A percentile compares a stretch with the other conserved stretches of the same genome.
Evolutionary conservation across 2,797 vertebrate genomes (phyloP).

Genomic region (Pseudochirops corinnae): DNA sequence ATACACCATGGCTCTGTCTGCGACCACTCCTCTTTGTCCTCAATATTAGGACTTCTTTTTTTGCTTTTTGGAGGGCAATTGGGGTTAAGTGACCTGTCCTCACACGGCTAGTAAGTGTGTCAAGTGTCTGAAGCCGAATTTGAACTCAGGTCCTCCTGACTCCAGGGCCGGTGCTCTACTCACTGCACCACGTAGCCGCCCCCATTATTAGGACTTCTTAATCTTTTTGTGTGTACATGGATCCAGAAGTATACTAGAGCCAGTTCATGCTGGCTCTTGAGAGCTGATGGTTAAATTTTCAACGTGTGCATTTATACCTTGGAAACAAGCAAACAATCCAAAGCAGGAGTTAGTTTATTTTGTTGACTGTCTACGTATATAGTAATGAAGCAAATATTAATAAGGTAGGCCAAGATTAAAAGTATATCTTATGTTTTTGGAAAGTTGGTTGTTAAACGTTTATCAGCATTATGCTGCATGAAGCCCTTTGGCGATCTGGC

Average conservation of each 20-base stretch:
- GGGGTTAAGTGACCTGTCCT: no score
- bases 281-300: not conserved
- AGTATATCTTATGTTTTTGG: not conserved
- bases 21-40: not conserved
- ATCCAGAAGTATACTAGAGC: not conserved
- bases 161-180: no score
- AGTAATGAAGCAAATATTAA: not conserved
- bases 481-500: not conserved
- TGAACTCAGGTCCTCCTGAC: no score
- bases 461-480: not conserved
- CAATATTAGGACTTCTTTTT: not conserved
- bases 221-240: not conserved
- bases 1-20: not conserved
- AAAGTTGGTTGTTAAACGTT: not conserved
- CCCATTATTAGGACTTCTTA: not conserved
- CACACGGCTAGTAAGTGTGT: no score
- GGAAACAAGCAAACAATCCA: not conserved
- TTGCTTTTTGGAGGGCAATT: no score
- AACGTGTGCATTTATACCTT: not conserved
- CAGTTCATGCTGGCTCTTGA: not conserved
- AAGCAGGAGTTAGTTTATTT: not conserved
- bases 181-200: no score
- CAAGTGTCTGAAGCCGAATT: no score
- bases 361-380: not conserved
- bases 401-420: not conserved